Evolutionary conservation across 2,113 vertebrate genomes (phyloP), one percentile per base, ranked within the genome.

Genomic region (Phycodurus eques): DNA sequence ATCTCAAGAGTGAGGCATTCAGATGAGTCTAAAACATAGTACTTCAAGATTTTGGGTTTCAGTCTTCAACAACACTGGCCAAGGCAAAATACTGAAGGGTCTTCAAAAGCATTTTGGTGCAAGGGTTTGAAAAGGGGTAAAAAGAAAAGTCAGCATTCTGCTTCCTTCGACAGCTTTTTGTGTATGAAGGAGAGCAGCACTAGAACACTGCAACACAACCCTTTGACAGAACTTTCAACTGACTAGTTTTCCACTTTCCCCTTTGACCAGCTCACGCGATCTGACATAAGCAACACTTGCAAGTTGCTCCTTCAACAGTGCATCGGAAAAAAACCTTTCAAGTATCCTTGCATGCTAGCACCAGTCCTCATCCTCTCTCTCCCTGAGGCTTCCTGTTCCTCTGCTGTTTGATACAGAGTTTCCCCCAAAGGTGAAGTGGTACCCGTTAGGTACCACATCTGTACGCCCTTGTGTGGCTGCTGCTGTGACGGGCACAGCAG

Each of bases 281-380:
- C 80, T 51, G 76, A 63, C 20, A 35, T 17, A 57, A 39, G 62
- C 76, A 71, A 49, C 76, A 62, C 57, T n/a, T 47, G 70, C 11
- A 27, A 66, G 63, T 64, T 17, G 49, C 35, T 27, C 27, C 42
- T 0, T 70, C 70, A 68, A 46, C 70, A 31, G 66, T 27, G 49
- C 35, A 57, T 73, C 63, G 71, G 63, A 6, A 73, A 20, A 20
- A 71, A 93, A 92, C 93, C 93, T 90, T 93, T 91, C 93, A 93
- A 91, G 47, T n/a, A 56, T 73, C 43, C 35, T 33, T 12, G 69
- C 69, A 49, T 68, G 85, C 93, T 96, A 99, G 95, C 97, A 98
- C 97, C 97, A 98, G 90, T 97, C 96, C 10, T 98, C 96, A 71
- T 95, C 94, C 0, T 96, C 94, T 1, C 92, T 88, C 81, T 95